Base-by-base conservation (phyloP, 2,888 invertebrate genomes). In the Caenorhabditis wallacei region DNA sequence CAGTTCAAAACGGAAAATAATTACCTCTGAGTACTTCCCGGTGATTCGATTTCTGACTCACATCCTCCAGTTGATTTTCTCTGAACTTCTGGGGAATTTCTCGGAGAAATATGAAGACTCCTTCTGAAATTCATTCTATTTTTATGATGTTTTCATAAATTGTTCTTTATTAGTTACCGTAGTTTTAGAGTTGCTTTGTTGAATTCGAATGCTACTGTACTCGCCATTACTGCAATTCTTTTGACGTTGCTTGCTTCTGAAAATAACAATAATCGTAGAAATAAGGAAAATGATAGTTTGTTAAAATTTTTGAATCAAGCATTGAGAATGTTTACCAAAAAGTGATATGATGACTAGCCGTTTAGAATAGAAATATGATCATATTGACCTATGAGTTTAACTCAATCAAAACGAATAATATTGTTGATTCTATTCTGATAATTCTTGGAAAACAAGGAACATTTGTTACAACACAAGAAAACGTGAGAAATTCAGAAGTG, bases 171-270 rank as follows among this genome's bases (percentile, higher is more conserved):
- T 40, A 24, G 40, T 22, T 57, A 79, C 84, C 80, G 66, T 11
- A 84, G 26, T 80, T 80, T 84, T 11, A 84, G 43, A 10, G 84
- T 80, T 16, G 80, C 80, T 46, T 84, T 84, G 10, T 80, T 84
- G 76, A 84, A 68, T 18, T 84, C 84, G 48, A 84, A 84, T 4
- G 72, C 84, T 4, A 84, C 80, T 16, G 84, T 80, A 24, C 76
- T 84, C 26, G 84, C 84, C 80, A 84, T 80, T 20, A 78, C 24
- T 18, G 82, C 76, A 11, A 82, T 64, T 22, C 56, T 69, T 40
- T 78, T 82, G 18, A 66, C 75, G 69, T 68, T 70, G 43, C 43
- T 75, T 26, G 68, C 70, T 57, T 69, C 81, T 81, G 75, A 10
- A 76, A 75, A 26, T 26, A 10, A 16, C 10, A 40, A 2, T 40